Evolutionary conservation across 2,888 invertebrate genomes (phyloP), one percentile per base, ranked within the genome.

Genomic region (Sabatieria punctata): DNA sequence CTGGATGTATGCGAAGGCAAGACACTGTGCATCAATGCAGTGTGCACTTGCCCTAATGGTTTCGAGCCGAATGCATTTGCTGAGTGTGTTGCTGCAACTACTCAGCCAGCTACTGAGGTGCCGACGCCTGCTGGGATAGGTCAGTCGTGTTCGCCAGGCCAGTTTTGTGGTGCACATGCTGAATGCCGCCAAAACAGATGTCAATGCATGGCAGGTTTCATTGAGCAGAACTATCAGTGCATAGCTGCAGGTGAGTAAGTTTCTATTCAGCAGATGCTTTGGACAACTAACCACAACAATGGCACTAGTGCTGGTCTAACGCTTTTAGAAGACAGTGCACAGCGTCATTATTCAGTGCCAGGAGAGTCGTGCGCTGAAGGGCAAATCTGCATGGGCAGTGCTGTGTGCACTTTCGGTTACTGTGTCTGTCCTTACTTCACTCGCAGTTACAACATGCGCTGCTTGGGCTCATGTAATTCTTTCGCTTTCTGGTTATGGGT

Each of bases 311-410:
- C 30, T 30, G 30, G 30, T 8, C 30, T 15, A 11, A 15, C 30
- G 8, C 30, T 11, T 11, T 15, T 8, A 30, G 8, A 15, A 11
- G 30, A 8, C 44, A 44, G 24, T 6, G 46, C 48, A 22, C 48
- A 51, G 15, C 59, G 60, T 37, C 47, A 51, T 4, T 38, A 38
- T 38, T 38, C 38, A 8, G 19, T 38, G 22, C 61, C 61, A 11
- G 61, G 61, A 15, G 61, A 60, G 42, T 55, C 51, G 43, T 61
- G 61, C 45, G 55, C 53, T 19, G 51, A 47, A 37, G 54, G 52
- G 1, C 47, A 49, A 26, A 43, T 55, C 8, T 61, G 60, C 43
- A 42, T 56, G 0, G 61, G 59, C 4, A 56, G 59, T 41, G 56
- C 60, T 11, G 41, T 52, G 6, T 61, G 61, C 48, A 8, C 30